These are phyloP conservation scores for Rhinolophus sinicus DNA, from an alignment of 2,113 vertebrate genomes.

Conservation along the genomic window DNA sequence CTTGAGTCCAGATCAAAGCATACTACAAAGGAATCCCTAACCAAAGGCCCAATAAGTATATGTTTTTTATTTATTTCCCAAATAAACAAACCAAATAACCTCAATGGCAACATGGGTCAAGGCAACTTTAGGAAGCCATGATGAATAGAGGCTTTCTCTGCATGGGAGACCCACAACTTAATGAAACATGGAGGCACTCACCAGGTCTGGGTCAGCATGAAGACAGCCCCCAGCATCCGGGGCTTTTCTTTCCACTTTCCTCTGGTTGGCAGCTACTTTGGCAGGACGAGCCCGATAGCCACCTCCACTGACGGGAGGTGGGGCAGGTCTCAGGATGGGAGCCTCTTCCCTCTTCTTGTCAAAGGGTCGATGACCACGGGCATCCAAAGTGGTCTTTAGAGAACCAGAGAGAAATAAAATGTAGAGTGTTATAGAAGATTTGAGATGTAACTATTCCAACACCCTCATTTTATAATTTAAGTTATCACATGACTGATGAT, in stretches of 20 bases:
- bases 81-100: not conserved
- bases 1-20: not conserved
- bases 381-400: rapidly evolving
- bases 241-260: slow-evolving; percentile 52
- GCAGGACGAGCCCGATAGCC: slow-evolving; percentile 87
- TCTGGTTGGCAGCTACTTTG: rapidly evolving
- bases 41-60: not conserved
- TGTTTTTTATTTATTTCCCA: not conserved
- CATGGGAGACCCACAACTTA: rapidly evolving
- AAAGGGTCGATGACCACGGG: slow-evolving; percentile 88
- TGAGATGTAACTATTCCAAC: not conserved
- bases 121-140: not conserved
- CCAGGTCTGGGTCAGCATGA: slow-evolving; percentile 86
- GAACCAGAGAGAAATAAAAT: not conserved
- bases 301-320: slow-evolving; percentile 82
- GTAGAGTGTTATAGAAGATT: not conserved
- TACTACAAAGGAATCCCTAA: not conserved
- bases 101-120: not conserved
- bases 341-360: slow-evolving; percentile 56
- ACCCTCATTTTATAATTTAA: not conserved
- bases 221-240: slow-evolving; percentile 90
- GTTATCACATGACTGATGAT: not conserved
- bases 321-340: slow-evolving; percentile 68
- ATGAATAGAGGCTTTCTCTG: not conserved
- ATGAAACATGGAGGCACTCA: slow-evolving; percentile 68